phyloP scores from a whole-genome alignment of 1,140 invertebrate genomes.

The Heterodera schachtii region DNA sequence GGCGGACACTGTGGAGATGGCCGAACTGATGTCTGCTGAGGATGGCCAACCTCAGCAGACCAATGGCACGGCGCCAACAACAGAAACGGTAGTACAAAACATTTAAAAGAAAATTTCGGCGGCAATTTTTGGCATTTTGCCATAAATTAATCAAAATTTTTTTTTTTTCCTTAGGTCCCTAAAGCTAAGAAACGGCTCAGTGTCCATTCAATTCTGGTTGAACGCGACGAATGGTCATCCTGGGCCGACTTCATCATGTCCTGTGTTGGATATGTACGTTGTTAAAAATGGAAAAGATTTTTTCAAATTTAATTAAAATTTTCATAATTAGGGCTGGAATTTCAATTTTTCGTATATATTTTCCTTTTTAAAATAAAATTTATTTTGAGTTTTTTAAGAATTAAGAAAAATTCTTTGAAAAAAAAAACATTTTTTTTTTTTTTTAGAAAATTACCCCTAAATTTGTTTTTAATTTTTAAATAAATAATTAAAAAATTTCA shows the following conservation, averaged over 20 bases:
- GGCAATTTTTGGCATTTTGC: background rate
- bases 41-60: no score
- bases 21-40: background rate
- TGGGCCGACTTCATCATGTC: conserved; percentile 80
- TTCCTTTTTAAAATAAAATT: background rate
- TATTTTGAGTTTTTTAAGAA: no score
- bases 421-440: no score
- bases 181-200: conserved; percentile 10
- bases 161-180: background rate
- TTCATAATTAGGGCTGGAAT: background rate
- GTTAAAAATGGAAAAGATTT: no score
- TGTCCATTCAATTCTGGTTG: conserved; percentile 22
- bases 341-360: background rate
- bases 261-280: conserved; percentile 74
- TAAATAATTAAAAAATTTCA: no score
- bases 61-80: background rate
- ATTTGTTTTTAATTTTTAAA: no score
- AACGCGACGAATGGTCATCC: conserved; percentile 52
- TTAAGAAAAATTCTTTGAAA: no score
- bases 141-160: background rate
- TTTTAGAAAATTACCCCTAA: no score
- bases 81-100: no score
- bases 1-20: background rate
- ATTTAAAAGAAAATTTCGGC: no score
- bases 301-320: background rate